Evolutionary conservation across 2,797 vertebrate genomes (phyloP), one percentile per base, ranked within the genome.

Genomic region (Myotis planiceps): DNA sequence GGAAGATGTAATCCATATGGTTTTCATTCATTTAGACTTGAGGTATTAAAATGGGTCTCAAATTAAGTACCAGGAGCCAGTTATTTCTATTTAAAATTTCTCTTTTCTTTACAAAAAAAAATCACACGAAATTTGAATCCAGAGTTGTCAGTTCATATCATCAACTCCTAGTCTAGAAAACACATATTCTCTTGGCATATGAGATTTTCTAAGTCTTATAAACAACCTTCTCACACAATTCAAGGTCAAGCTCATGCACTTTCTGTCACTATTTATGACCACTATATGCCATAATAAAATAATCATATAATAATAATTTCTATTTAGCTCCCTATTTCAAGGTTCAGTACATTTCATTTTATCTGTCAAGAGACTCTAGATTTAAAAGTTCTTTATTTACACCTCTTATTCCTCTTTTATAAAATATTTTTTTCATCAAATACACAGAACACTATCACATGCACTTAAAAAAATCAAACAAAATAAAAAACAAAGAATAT

Each of bases 341-440:
- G 16, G 10, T 76, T 81, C 9, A 47, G 29, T 76, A 55, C 23
- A 32, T 76, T 90, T 92, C 13, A 39, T n/a, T 96, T 13, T 55
- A 75, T 68, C 63, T 90, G 53, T 87, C 71, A 18, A 14, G 4
- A 74, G 51, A 86, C 9, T 72, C 53, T 39, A 81, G 55, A 88
- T 51, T 79, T 86, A 79, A 37, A 88, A 75, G 12, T 55, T 95
- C 78, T 65, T 79, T 32, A n/a, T 80, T 88, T 78, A 81, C 25
- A 60, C 6, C 14, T 94, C 74, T 81, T 80, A 80, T 27, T 92
- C 29, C 96, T 53, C 92, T 97, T 96, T 88, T 96, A 94, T 39
- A 95, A 96, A 88, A 58, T 75, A 66, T 53, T 80, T 93, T 93
- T 98, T 97, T 97, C 89, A 95, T 93, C 29, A 78, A 96, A 94